Evolutionary conservation across 2,113 vertebrate genomes (phyloP), one percentile per base, ranked within the genome.

Genomic region (Clupea harengus): DNA sequence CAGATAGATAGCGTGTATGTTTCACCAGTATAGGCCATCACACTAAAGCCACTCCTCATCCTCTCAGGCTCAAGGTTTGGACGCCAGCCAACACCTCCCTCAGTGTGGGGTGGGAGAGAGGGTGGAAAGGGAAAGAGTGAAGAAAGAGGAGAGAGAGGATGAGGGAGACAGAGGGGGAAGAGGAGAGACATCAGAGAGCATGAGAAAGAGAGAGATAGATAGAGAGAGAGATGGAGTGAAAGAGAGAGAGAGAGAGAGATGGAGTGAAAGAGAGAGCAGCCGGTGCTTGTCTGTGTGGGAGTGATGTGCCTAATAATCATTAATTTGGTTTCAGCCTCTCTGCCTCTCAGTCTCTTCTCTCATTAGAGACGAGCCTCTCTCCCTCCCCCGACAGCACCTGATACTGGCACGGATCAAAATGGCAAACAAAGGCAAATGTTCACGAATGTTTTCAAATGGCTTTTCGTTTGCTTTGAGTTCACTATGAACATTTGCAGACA

Each of bases 251-350:
- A 82, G 15, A 50, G 10, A 13, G 3, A 6, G 17, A 18, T n/a
- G n/a, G 81, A 13, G 46, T 54, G 4, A 52, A 28, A 82, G 81
- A 50, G 3, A 25, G 4, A 57, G 28, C 49, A 50, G 5, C 28
- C 20, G 15, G 81, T 7, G 4, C 44, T 84, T 50, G 85, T 85
- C 60, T 85, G 83, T 84, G 86, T 60, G 15, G 78, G 57, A 87
- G 86, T 13, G 60, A 81, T 57, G 84, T 25, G 4, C 45, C 17
- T 86, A 81, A 87, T 84, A 60, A 87, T 84, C 82, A 86, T 83
- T 83, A 82, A 86, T 83, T 83, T 86, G 82, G 60, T 86, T 54
- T 49, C 25, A 20, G 49, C 11, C 86, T 81, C 82, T 39, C 32
- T 82, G 80, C 64, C 60, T 46, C 32, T n/a, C 28, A 52, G 25